phyloP scores from a whole-genome alignment of 2,888 invertebrate species.

The Cerceris rybyensis region DNA sequence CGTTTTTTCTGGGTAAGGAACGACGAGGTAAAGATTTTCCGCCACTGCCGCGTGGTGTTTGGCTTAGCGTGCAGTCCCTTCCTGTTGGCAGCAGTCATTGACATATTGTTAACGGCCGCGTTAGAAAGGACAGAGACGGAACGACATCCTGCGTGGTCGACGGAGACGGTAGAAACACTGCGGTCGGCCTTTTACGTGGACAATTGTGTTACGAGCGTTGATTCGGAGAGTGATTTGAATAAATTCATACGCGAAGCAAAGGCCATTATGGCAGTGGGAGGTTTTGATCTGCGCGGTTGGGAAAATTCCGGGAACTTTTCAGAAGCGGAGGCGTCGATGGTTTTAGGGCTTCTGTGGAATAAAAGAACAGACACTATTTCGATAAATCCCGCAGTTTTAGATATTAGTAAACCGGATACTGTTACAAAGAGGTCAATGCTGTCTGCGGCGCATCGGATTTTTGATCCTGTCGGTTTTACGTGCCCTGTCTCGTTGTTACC shows the following conservation, averaged over 20 bases:
- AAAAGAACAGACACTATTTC: constrained; percentile 27
- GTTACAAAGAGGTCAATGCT: constrained; percentile 37
- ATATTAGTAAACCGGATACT: background rate
- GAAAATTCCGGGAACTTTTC: no score
- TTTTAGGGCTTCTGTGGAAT: constrained; percentile 27
- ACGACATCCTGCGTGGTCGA: no score
- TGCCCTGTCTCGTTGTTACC: no score
- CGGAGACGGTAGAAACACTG: no score
- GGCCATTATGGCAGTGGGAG: no score
- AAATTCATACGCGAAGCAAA: no score
- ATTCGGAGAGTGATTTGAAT: no score
- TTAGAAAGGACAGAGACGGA: no score
- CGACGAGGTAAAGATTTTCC: constrained; percentile 23
- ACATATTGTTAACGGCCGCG: constrained; percentile 50
- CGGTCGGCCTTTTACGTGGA: no score
- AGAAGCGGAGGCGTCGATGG: background rate
- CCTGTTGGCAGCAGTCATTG: constrained; percentile 62
- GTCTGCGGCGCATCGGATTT: background rate
- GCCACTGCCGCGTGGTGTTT: constrained; percentile 63
- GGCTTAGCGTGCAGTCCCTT: constrained; percentile 62
- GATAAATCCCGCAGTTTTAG: constrained; percentile 24
- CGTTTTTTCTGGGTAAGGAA: constrained; percentile 25
- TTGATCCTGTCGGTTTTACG: no score
- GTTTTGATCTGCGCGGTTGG: no score
- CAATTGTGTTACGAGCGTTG: no score